phyloP scores from a whole-genome alignment of 2,888 invertebrate species.

The Carcina quercana region DNA sequence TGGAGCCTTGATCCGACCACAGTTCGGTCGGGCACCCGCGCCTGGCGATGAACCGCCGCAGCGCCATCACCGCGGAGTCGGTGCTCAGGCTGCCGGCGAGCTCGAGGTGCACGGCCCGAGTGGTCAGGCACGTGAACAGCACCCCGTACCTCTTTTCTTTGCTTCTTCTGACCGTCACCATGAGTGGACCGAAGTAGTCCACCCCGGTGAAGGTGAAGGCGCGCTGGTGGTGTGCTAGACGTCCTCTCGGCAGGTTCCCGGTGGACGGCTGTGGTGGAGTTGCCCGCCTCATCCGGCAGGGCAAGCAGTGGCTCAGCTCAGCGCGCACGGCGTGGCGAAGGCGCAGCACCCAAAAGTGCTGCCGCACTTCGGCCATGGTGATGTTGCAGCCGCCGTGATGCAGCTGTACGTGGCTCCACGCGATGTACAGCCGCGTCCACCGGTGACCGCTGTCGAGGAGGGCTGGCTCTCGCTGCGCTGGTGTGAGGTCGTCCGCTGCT shows the following conservation, averaged over 20 bases:
- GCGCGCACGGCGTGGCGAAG: conserved; percentile 1
- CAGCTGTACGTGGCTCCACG: neutral
- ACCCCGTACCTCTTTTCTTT: conserved; percentile 1
- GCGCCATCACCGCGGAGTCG: conserved; percentile 8
- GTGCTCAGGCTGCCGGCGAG: neutral
- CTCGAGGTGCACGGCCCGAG: conserved; percentile 2
- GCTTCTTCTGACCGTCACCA: conserved; percentile 1
- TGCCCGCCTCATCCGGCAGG: neutral
- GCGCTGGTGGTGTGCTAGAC: conserved; percentile 1
- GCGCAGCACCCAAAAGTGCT: neutral
- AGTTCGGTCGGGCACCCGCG: conserved; percentile 3
- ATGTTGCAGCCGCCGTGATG: conserved; percentile 5
- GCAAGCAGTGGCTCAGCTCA: neutral
- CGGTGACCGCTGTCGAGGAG: conserved; percentile 16
- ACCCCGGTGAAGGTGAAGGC: conserved; percentile 8
- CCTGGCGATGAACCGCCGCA: conserved; percentile 1
- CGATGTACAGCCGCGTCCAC: conserved; percentile 10
- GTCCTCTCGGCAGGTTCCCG: neutral
- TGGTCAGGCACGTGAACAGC: conserved; percentile 3
- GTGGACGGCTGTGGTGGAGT: neutral
- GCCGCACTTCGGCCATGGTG: conserved; percentile 4
- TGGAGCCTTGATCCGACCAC: conserved; percentile 9
- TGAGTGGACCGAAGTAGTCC: conserved; percentile 11
- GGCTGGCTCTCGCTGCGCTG: conserved; percentile 6
- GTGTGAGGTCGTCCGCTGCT: conserved; percentile 3